Base-by-base conservation (phyloP, 1,140 invertebrate genomes). In the Manduca sexta region DNA sequence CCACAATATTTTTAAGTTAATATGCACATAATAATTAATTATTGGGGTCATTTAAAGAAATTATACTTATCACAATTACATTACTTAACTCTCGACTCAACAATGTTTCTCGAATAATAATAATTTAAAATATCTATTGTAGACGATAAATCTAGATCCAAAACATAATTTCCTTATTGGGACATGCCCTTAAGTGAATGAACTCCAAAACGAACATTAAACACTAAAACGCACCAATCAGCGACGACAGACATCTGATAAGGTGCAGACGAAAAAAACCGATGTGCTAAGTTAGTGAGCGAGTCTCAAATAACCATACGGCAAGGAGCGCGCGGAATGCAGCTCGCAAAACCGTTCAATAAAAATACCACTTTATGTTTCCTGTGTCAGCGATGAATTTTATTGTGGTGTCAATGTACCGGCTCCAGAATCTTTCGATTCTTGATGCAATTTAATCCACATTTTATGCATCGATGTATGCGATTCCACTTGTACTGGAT, bases 311-410 rank as follows among this genome's bases (percentile, higher is more conserved):
- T 50, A 49, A n/a, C 52, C 56, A 49, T 52, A 49, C 33, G 48
- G 56, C 45, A 53, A 43, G 29, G 51, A 58, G 52, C 47, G 54
- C 43, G 46, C 31, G 61, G 65, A 73, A 74, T 75, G 69, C 71
- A 64, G 54, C 68, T 69, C 59, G 68, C 63, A 64, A 71, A 77
- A 79, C 71, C 53, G 72, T 70, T 59, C 63, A 74, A 74, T 77
- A 75, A 80, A 75, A 72, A 69, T 70, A 53, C 52, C 59, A 70
- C 53, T 75, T 77, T 69, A 81, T 77, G 73, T 74, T 71, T 81
- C 69, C 73, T 77, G 74, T 71, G 69, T 74, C 67, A 60, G 59
- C 50, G 53, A 62, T 57, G 56, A 70, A 73, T 69, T 74, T 73
- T 78, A 82, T 76, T 69, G 67, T 65, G 64, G 66, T 69, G 70